Evolutionary conservation across 2,113 vertebrate genomes (phyloP), one percentile per base, ranked within the genome.

Genomic region (Nipponia nippon): DNA sequence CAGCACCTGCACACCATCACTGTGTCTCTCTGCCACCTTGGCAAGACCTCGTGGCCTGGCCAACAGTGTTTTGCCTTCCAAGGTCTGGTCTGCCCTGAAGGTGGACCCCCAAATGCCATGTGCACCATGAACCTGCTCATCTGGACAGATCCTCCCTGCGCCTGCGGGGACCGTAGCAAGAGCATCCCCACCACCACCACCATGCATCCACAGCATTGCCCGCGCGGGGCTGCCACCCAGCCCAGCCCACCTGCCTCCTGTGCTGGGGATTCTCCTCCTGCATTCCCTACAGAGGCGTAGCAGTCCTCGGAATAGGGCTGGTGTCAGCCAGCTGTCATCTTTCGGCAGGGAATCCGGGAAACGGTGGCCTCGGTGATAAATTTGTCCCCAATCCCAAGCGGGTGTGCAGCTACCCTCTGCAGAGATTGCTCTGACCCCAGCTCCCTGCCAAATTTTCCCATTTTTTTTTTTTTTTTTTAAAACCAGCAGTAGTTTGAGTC

Each of bases 241-340:
- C 52, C 52, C 47, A 34, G 44, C 65, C 76, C 71, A 42, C 40
- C n/a, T 14, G 49, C 58, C 50, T n/a, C 27, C 0, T 3, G 2
- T 59, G 32, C 77, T 0, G 1, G 42, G 29, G 4, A 13, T 89
- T 88, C 50, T 50, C n/a, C n/a, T 82, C 29, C 71, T 0, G 0
- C 70, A 34, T 73, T 9, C 44, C 30, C 32, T 42, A 0, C 0
- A 0, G 83, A 70, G 38, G 18, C 1, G 3, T 21, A 21, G 5
- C 53, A 62, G 69, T 65, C 27, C 76, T 62, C 53, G 50, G 65
- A 83, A 50, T 36, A 70, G 76, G 63, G 44, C n/a, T 90, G 53
- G 42, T 66, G 56, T 87, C 76, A 84, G 80, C 75, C 0, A 0
- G 22, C 40, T 67, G 83, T 93, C 76, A 32, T 40, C 63, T 92